These are phyloP conservation scores for Salpingus planirostris DNA, from an alignment of 2,888 invertebrate species.

Conservation along the genomic window DNA sequence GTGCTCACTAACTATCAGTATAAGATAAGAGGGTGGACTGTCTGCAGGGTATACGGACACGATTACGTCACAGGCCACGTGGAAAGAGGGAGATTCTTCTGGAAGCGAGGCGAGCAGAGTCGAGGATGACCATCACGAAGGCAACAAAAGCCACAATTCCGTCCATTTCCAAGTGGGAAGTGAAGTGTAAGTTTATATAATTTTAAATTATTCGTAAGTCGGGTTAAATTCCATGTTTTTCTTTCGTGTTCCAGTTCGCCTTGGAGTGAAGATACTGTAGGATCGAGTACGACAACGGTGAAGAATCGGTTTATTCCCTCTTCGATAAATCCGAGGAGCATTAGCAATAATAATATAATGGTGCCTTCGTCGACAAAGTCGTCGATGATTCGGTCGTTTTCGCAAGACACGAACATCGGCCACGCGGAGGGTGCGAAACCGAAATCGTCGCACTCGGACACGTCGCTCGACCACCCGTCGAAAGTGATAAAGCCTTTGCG, in stretches of 20 bases:
- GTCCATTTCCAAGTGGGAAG: constrained; percentile 44
- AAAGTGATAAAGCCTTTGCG: constrained; percentile 10
- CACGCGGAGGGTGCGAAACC: constrained; percentile 28
- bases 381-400: constrained; percentile 43
- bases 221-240: not conserved
- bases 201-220: too few species aligned
- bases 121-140: constrained; percentile 31
- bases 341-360: constrained; percentile 35
- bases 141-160: constrained; percentile 20
- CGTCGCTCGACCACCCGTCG: constrained; percentile 34
- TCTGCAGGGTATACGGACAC: constrained; percentile 31
- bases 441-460: constrained; percentile 48
- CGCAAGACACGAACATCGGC: constrained; percentile 43
- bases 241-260: constrained; percentile 17
- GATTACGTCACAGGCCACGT: constrained; percentile 14
- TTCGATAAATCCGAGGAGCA: constrained; percentile 29
- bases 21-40: constrained; percentile 30
- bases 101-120: constrained; percentile 49
- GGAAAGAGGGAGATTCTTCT: constrained; percentile 48
- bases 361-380: constrained; percentile 19
- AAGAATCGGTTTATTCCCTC: too few species aligned
- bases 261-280: constrained; percentile 22
- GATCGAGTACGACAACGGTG: constrained; percentile 9
- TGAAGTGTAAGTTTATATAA: constrained; percentile 40
- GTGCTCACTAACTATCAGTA: too few species aligned